Evolutionary conservation across 2,888 invertebrate species (phyloP).

Genomic region (Thumatha senex): DNA sequence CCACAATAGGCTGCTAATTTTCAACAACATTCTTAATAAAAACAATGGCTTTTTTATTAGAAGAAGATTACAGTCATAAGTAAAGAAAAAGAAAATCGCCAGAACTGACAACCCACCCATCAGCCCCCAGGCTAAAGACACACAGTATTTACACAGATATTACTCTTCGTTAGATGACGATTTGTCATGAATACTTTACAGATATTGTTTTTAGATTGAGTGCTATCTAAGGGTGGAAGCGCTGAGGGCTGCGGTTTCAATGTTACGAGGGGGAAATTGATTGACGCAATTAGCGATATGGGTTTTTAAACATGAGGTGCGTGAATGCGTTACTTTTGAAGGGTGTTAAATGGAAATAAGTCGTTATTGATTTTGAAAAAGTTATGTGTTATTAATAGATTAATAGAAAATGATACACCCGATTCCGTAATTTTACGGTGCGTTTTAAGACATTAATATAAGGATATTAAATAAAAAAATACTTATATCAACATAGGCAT

Average conservation of each 20-base stretch:
- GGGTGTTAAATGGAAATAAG: background rate
- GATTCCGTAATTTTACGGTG: no score
- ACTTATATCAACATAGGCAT: no score
- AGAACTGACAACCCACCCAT: slow-evolving; percentile 35
- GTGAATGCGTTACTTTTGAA: background rate
- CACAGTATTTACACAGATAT: slow-evolving; percentile 76
- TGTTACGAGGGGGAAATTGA: slow-evolving; percentile 23
- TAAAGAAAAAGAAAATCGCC: slow-evolving; percentile 30
- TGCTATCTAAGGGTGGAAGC: slow-evolving; percentile 46
- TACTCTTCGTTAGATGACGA: slow-evolving; percentile 80
- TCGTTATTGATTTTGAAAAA: no score
- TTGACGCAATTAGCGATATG: slow-evolving; percentile 28
- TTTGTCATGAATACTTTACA: slow-evolving; percentile 83
- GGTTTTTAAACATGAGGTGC: slow-evolving; percentile 15
- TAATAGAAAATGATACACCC: no score
- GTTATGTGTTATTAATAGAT: no score
- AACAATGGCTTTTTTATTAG: no score
- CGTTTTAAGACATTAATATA: no score
- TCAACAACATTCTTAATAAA: no score
- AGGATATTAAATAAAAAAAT: no score
- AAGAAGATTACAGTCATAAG: no score
- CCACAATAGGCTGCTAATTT: no score
- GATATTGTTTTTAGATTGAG: slow-evolving; percentile 82
- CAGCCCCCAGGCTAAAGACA: slow-evolving; percentile 67
- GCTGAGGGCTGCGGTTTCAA: slow-evolving; percentile 46